Percentiles rank a stretch among this genome's conserved stretches.
phyloP scores from a whole-genome alignment of 2,888 invertebrate genomes.

The Drosophila parthenogenetica region DNA sequence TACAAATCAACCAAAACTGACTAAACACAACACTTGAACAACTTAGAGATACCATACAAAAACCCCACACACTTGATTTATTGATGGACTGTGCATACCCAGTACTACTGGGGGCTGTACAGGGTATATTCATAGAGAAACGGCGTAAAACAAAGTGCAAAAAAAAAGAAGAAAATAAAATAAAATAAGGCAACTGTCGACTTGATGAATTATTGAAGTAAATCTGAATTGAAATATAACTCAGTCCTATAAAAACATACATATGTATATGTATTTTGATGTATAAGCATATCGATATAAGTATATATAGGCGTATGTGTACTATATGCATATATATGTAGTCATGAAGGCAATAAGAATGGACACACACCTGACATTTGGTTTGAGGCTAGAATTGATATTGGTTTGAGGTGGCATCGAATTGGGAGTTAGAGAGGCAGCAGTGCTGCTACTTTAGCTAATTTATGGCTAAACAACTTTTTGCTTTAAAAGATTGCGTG shows the following conservation, averaged over 20 bases:
- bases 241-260: slow-evolving; percentile 22
- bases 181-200: slow-evolving; percentile 40
- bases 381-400: slow-evolving; percentile 19
- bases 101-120: background rate
- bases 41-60: slow-evolving; percentile 16
- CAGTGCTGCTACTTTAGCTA: no score
- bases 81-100: slow-evolving; percentile 8
- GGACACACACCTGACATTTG: slow-evolving; percentile 27
- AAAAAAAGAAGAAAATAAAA: background rate
- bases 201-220: slow-evolving; percentile 76
- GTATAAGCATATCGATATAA: slow-evolving; percentile 21
- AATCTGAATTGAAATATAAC: slow-evolving; percentile 76
- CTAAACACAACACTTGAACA: slow-evolving; percentile 6
- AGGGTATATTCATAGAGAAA: slow-evolving; percentile 22
- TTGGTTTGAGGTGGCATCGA: slow-evolving; percentile 1
- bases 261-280: slow-evolving; percentile 24
- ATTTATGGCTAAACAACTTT: no score
- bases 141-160: slow-evolving; percentile 22
- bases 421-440: background rate
- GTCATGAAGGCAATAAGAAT: slow-evolving; percentile 14
- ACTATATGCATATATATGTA: slow-evolving; percentile 7
- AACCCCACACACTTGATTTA: background rate
- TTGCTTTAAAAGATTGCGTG: no score
- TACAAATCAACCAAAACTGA: slow-evolving; percentile 39
- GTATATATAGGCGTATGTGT: slow-evolving; percentile 12